These are phyloP conservation scores for Eira barbara DNA, from an alignment of 2,113 vertebrate genomes.

Conservation along the genomic window DNA sequence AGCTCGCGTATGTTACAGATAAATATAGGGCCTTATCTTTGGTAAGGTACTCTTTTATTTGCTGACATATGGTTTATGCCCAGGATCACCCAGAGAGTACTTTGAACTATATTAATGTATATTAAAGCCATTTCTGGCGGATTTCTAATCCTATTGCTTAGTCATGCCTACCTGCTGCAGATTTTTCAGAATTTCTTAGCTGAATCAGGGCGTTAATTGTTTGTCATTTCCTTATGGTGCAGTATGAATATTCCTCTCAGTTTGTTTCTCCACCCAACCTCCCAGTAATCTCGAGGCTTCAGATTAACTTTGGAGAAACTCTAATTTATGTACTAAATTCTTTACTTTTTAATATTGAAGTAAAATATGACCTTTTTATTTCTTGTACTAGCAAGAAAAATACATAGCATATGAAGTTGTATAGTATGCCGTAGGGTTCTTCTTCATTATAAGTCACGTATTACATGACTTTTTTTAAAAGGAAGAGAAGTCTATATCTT, in stretches of 20 bases:
- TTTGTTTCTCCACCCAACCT: neutral
- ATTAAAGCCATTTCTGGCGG: neutral
- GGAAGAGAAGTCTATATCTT: neutral
- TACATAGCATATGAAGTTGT: neutral
- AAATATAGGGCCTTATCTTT: neutral
- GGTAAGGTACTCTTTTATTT: neutral
- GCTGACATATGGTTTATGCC: neutral
- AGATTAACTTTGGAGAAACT: neutral
- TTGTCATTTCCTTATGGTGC: neutral
- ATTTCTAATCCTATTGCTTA: neutral
- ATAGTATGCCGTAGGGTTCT: neutral
- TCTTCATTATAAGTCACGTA: neutral
- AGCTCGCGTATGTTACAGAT: neutral
- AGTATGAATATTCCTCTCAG: neutral
- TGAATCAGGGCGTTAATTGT: neutral
- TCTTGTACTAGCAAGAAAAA: neutral
- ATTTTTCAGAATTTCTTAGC: neutral
- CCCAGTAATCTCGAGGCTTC: neutral
- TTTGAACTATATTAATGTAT: neutral
- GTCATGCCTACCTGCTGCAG: neutral
- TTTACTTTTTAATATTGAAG: conserved; percentile 22
- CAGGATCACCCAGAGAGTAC: neutral
- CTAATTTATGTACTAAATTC: neutral
- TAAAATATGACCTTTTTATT: neutral
- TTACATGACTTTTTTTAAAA: neutral